phyloP scores from a whole-genome alignment of 2,797 vertebrate species.

The Nyctalus aviator region DNA sequence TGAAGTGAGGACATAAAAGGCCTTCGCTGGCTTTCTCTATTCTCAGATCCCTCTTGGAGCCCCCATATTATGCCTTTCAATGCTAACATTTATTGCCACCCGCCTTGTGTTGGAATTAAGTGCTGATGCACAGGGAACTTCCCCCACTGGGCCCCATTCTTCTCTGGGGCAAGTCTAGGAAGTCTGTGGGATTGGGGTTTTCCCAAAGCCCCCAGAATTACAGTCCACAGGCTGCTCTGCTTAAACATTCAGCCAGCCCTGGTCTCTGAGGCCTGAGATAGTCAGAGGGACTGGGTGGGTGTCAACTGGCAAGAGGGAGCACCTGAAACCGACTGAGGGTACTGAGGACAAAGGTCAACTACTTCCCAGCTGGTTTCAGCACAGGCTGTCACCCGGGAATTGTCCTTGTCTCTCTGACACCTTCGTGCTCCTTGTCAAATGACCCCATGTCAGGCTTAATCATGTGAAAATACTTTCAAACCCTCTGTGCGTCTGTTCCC shows the following conservation, averaged over 20 bases:
- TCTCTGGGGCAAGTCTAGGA: background rate
- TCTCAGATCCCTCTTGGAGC: background rate
- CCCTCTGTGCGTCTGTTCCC: fast-evolving
- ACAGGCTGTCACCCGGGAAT: background rate
- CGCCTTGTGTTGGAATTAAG: background rate
- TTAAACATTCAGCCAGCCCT: background rate
- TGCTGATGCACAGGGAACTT: background rate
- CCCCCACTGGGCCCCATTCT: background rate
- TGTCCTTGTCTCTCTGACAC: background rate
- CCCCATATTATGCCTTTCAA: background rate
- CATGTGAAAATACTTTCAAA: background rate
- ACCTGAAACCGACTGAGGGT: background rate
- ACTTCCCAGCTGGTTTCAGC: background rate
- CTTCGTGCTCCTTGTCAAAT: background rate
- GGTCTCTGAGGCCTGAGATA: background rate
- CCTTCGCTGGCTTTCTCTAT: background rate
- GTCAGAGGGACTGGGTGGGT: too few species aligned
- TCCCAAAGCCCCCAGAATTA: background rate
- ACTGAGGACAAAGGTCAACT: background rate
- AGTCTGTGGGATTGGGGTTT: background rate
- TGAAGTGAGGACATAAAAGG: background rate
- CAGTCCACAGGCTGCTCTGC: background rate
- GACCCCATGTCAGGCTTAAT: fast-evolving
- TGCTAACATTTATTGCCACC: background rate
- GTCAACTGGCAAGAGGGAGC: background rate